Percentiles rank a stretch among this genome's conserved stretches.
Conservation (phyloP, 30 jellyfish, hydroid and myxozoan species). For the Chironex yamaguchii region DNA sequence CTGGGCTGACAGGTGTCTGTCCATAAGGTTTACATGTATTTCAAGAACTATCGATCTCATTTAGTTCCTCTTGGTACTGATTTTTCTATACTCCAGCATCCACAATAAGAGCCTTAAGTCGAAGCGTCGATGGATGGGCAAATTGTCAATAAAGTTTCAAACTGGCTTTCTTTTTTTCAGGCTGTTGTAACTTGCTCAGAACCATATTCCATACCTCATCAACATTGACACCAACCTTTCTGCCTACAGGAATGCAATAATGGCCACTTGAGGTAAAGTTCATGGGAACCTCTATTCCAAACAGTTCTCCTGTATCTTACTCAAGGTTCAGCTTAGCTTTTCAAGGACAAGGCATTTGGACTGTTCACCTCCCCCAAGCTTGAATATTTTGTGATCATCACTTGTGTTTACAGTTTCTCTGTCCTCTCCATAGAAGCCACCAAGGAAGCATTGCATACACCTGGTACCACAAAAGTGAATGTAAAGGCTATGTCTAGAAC, state of each 20-base stretch:
- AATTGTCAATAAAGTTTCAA: constrained; percentile 9
- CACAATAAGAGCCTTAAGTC: constrained; percentile 15
- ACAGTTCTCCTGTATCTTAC: constrained; percentile 28
- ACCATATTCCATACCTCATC: neutral
- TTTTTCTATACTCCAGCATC: neutral
- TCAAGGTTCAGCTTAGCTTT: constrained; percentile 12
- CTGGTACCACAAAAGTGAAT: constrained; percentile 33
- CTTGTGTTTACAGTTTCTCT: neutral
- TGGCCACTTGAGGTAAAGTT: constrained; percentile 29
- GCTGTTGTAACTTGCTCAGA: neutral
- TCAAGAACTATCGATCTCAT: constrained; percentile 19
- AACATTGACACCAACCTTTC: neutral
- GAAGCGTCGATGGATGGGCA: constrained; percentile 35
- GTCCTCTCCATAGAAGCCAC: neutral
- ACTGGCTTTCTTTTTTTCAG: neutral
- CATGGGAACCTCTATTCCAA: constrained; percentile 31
- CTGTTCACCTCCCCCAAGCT: constrained; percentile 47
- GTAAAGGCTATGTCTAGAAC: constrained; percentile 41
- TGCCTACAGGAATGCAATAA: constrained; percentile 24
- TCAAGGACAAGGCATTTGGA: neutral
- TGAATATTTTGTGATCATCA: too few species aligned
- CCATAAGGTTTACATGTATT: constrained; percentile 5
- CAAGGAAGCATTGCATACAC: constrained; percentile 30
- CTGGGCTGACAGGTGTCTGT: constrained; percentile 25
- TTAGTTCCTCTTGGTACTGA: neutral